Conservation (phyloP, 2,888 invertebrate species). For the Acholoe squamosa region DNA sequence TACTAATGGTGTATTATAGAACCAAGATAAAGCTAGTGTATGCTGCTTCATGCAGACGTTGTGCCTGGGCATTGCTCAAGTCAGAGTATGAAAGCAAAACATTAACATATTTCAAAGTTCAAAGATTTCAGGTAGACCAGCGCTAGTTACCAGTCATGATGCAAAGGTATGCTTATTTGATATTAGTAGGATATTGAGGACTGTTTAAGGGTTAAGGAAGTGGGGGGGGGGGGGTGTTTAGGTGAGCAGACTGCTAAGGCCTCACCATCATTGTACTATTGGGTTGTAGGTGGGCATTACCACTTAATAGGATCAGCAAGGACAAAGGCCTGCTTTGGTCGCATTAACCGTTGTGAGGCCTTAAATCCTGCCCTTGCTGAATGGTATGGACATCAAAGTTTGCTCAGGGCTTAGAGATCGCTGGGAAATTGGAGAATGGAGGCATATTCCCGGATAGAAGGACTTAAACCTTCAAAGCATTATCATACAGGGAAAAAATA, state of each 20-base stretch:
- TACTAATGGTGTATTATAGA: too few species aligned
- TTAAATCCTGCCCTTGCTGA: constrained; percentile 1
- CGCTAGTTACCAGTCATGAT: too few species aligned
- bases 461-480: background rate
- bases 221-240: too few species aligned
- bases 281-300: constrained; percentile 25
- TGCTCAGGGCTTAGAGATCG: background rate
- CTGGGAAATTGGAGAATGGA: constrained; percentile 27
- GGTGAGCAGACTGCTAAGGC: too few species aligned
- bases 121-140: too few species aligned
- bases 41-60: too few species aligned
- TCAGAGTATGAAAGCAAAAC: too few species aligned
- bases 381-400: constrained; percentile 18
- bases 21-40: too few species aligned
- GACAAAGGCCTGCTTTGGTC: constrained; percentile 36
- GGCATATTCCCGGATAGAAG: background rate
- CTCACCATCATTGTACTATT: background rate
- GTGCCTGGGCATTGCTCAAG: too few species aligned
- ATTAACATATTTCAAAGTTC: too few species aligned
- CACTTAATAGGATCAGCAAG: constrained; percentile 37
- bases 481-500: too few species aligned
- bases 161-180: background rate
- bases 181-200: background rate
- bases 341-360: constrained; percentile 8
- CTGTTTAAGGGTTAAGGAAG: too few species aligned